Evolutionary conservation across 2,797 vertebrate genomes (phyloP), one percentile per base, ranked within the genome.

Genomic region (Aphelocoma californica): DNA sequence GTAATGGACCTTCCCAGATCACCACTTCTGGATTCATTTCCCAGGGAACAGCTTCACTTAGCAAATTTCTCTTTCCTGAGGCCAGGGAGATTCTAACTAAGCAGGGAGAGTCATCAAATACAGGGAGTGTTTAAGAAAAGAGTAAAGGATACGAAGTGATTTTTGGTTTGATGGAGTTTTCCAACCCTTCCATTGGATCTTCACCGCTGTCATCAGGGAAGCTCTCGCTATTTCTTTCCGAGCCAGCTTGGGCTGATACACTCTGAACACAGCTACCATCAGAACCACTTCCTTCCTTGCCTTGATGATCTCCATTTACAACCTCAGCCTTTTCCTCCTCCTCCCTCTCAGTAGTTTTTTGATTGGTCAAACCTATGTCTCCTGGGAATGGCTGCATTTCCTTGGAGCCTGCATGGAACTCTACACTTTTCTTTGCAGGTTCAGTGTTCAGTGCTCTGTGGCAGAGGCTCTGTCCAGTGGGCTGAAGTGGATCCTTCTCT

Each of bases 61-160:
- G 36, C 1, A 21, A 48, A 56, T 31, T 58, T 29, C 45, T 48
- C 48, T 44, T 47, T 56, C 64, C 67, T 4, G 36, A 88, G 51
- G 47, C 50, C 53, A 42, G 16, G 7, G 24, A 51, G 21, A 42
- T 24, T 54, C 42, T 53, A 62, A 80, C 10, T 20, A 45, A 74
- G 51, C 20, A 61, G 20, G 2, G 12, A 29, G 31, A 42, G 5
- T 12, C 0, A 2, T 14, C 2, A 2, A 75, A 28, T 14, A n/a
- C 51, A 66, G 32, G 1, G 2, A 38, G 25, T 19, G 7, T 26
- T 58, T 44, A 42, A 25, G 38, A 16, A 29, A 15, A 25, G 7
- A 24, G 15, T 19, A 19, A 26, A 98, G 98, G 98, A 98, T 98
- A 98, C 98, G 95, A 67, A 6, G 66, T 18, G 20, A 81, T 12